phyloP scores from a whole-genome alignment of 2,888 invertebrate species.

The Drosophila meridiana region DNA sequence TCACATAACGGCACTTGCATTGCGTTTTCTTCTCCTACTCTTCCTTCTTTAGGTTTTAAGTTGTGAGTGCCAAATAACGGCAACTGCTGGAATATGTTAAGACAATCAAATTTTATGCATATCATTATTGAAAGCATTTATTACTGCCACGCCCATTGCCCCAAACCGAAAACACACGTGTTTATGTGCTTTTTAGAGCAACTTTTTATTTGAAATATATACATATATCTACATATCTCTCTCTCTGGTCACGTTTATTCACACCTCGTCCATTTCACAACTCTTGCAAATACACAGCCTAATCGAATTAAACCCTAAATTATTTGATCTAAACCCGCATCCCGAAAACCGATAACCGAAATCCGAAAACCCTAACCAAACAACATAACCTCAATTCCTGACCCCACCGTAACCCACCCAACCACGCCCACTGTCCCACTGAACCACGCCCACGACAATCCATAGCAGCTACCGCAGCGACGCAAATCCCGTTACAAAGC shows the following conservation, averaged over 20 bases:
- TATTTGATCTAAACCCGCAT: conserved; percentile 65
- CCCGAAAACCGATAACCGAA: neutral
- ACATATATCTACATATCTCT: conserved; percentile 55
- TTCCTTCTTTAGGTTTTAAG: neutral
- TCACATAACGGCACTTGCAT: conserved; percentile 52
- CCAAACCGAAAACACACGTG: neutral
- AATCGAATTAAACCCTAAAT: conserved; percentile 80
- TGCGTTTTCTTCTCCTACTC: neutral
- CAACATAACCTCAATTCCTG: conserved; percentile 13
- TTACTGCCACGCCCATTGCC: neutral
- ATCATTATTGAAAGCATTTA: conserved; percentile 29
- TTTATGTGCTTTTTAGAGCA: conserved; percentile 11
- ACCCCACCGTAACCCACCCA: neutral
- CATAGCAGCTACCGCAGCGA: conserved; percentile 59
- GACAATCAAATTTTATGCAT: conserved; percentile 25
- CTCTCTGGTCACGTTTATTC: conserved; percentile 42
- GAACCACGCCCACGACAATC: conserved; percentile 41
- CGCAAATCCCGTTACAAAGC: conserved; percentile 73
- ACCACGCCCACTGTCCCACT: neutral
- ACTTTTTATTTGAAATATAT: conserved; percentile 32
- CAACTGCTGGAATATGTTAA: conserved; percentile 43
- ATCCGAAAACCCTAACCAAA: neutral
- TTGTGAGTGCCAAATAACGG: conserved; percentile 46
- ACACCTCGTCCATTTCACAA: conserved; percentile 37
- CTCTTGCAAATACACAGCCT: conserved; percentile 65